These are phyloP conservation scores for Hydractinia symbiolongicarpus DNA, from an alignment of 30 jellyfish, hydroid and myxozoan species.

Conservation along the genomic window DNA sequence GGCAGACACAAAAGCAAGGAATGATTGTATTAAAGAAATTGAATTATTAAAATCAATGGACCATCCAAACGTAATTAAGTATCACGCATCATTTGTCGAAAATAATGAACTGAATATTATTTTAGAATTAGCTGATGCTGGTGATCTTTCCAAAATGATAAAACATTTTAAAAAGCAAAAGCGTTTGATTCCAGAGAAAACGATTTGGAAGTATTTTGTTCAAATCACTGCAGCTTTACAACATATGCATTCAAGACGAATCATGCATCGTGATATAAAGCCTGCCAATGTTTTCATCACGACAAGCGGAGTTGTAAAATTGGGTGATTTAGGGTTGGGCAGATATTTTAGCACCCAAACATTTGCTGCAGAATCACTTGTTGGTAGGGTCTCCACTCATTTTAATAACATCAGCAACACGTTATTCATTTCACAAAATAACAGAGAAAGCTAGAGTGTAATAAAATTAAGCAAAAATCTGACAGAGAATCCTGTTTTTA, in stretches of 20 bases:
- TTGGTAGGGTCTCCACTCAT: slow-evolving; percentile 29
- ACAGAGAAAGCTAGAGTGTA: too few species aligned
- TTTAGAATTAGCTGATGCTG: slow-evolving; percentile 97
- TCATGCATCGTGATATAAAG: slow-evolving; percentile 94
- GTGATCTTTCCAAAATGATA: slow-evolving; percentile 94
- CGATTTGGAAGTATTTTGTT: slow-evolving; percentile 95
- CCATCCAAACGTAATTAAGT: slow-evolving; percentile 95
- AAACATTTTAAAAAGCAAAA: slow-evolving; percentile 92
- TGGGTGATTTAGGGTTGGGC: slow-evolving; percentile 95
- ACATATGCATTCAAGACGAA: slow-evolving; percentile 95
- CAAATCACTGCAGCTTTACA: slow-evolving; percentile 96
- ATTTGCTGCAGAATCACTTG: slow-evolving; percentile 88
- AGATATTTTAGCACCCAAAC: slow-evolving; percentile 94
- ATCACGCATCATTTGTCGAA: slow-evolving; percentile 93
- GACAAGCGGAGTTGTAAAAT: slow-evolving; percentile 89
- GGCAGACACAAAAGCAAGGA: slow-evolving; percentile 92
- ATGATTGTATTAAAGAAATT: slow-evolving; percentile 94
- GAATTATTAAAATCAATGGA: slow-evolving; percentile 83
- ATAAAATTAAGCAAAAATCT: too few species aligned
- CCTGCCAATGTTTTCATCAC: slow-evolving; percentile 96
- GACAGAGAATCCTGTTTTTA: too few species aligned
- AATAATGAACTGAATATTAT: slow-evolving; percentile 88
- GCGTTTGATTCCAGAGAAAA: slow-evolving; percentile 86
- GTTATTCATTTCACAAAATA: too few species aligned
- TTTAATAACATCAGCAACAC: too few species aligned